Conservation (phyloP, 2,888 invertebrate species). For the Embidobia sp. region DNA sequence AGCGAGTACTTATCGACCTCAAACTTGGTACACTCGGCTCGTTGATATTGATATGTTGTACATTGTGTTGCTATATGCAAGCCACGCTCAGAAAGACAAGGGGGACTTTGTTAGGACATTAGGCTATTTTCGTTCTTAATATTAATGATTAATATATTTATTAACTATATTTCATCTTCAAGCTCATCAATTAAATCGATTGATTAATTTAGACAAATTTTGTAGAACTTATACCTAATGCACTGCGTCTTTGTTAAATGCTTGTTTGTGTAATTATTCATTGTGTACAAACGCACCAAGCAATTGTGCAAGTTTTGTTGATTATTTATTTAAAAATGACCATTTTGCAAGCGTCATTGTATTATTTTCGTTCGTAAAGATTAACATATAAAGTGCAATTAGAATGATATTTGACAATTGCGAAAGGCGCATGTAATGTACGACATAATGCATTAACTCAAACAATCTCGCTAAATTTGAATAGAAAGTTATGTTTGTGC, state of each 20-base stretch:
- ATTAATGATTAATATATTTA: too few relatives aligned
- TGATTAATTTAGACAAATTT: too few relatives aligned
- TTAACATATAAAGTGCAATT: slow-evolving; percentile 36
- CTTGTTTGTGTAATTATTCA: too few relatives aligned
- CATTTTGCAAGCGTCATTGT: neutral
- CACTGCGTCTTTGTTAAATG: too few relatives aligned
- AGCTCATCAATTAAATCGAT: too few relatives aligned
- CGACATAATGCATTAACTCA: slow-evolving; percentile 36
- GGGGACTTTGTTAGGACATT: slow-evolving; percentile 25
- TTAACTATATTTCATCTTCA: too few relatives aligned
- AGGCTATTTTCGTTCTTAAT: too few relatives aligned
- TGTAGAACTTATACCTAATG: too few relatives aligned
- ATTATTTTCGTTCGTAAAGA: slow-evolving; percentile 1
- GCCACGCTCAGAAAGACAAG: slow-evolving; percentile 17
- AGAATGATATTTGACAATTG: slow-evolving; percentile 41
- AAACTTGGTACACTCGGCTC: slow-evolving; percentile 43
- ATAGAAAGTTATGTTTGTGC: slow-evolving; percentile 57
- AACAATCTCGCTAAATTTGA: slow-evolving; percentile 57
- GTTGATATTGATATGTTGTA: slow-evolving; percentile 48
- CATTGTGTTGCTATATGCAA: slow-evolving; percentile 29
- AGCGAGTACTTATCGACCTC: slow-evolving; percentile 52
- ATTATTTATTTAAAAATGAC: slow-evolving; percentile 1
- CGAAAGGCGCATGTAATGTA: slow-evolving; percentile 24
- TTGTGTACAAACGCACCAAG: too few relatives aligned
- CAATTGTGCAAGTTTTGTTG: neutral